Evolutionary conservation across 2,888 invertebrate genomes (phyloP).

Genomic region (Eristalis pertinax): DNA sequence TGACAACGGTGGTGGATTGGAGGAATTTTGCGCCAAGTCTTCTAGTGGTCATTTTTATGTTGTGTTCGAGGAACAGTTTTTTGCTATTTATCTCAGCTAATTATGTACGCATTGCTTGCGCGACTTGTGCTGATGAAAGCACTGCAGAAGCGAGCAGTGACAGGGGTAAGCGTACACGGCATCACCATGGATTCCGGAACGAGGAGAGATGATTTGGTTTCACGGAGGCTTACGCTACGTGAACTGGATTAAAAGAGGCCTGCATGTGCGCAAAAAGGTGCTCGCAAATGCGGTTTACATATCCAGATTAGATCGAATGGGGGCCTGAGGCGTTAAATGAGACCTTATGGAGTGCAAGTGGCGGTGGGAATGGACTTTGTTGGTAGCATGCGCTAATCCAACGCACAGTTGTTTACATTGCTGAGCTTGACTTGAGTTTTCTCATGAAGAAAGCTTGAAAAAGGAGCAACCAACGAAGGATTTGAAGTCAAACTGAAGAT

Average conservation of each 20-base stretch:
- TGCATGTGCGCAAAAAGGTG: neutral
- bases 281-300: neutral
- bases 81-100: constrained; percentile 65
- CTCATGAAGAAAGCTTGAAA: no score
- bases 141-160: neutral
- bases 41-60: constrained; percentile 63
- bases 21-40: constrained; percentile 68
- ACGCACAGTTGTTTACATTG: neutral
- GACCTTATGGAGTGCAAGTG: neutral
- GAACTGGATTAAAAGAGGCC: neutral
- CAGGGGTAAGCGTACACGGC: neutral
- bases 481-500: no score
- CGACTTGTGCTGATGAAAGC: constrained; percentile 22
- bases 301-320: neutral
- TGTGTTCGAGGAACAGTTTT: constrained; percentile 56
- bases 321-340: neutral
- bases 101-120: constrained; percentile 68
- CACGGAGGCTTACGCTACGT: neutral
- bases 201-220: neutral
- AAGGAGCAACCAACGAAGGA: no score
- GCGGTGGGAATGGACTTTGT: neutral
- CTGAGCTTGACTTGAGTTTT: no score
- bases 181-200: constrained; percentile 23
- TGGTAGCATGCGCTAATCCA: neutral
- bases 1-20: constrained; percentile 55